Evolutionary conservation across 2,888 invertebrate species (phyloP).

Genomic region (Megaustenia siamemsis): DNA sequence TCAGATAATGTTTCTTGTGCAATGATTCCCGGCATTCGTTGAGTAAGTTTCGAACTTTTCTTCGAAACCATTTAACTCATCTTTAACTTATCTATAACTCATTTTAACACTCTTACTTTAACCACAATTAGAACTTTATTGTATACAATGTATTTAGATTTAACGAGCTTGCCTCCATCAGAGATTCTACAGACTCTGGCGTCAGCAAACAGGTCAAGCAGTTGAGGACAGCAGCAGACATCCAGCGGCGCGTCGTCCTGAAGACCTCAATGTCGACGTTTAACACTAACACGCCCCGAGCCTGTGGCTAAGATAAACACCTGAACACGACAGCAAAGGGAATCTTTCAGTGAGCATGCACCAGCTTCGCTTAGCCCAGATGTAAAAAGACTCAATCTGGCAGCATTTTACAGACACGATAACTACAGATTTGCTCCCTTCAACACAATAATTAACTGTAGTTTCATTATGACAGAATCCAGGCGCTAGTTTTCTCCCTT

Average conservation of each 20-base stretch:
- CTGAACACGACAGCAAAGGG: background rate
- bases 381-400: background rate
- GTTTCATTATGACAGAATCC: background rate
- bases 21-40: too few relatives aligned
- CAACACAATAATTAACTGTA: background rate
- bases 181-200: too few relatives aligned
- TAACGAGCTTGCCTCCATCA: too few relatives aligned
- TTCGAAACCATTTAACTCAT: too few relatives aligned
- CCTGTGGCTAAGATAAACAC: background rate
- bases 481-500: background rate
- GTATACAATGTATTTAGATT: too few relatives aligned
- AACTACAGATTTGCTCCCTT: background rate
- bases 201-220: background rate
- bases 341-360: too few relatives aligned
- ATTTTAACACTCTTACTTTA: too few relatives aligned
- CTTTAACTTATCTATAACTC: too few relatives aligned
- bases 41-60: too few relatives aligned
- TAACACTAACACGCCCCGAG: conserved; percentile 11
- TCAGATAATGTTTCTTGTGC: too few relatives aligned
- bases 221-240: background rate
- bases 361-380: too few relatives aligned
- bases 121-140: too few relatives aligned
- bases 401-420: background rate
- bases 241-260: conserved; percentile 6
- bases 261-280: background rate